These are phyloP conservation scores for Pristionchus entomophagus DNA, from an alignment of 2,888 invertebrate genomes.

Conservation along the genomic window DNA sequence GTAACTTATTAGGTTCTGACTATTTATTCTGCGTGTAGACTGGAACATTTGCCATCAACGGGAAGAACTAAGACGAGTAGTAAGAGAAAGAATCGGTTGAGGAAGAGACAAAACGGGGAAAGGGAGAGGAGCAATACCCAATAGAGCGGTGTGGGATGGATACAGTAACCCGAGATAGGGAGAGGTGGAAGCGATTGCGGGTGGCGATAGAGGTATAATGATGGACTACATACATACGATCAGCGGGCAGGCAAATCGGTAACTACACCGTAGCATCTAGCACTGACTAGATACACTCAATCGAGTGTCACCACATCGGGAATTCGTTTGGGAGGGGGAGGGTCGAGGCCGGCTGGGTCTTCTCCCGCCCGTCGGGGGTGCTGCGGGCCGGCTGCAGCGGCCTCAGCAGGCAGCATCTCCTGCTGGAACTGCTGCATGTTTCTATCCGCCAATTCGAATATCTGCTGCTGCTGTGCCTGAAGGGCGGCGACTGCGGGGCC, in stretches of 20 bases:
- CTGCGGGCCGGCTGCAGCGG: neutral
- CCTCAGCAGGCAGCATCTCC: neutral
- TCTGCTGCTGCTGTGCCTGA: neutral
- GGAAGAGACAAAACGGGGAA: slow-evolving; percentile 27
- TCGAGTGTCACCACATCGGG: slow-evolving; percentile 33
- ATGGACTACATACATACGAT: neutral
- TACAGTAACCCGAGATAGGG: neutral
- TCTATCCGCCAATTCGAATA: neutral
- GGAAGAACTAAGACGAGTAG: neutral
- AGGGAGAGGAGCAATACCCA: slow-evolving; percentile 16
- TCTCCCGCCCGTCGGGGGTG: neutral
- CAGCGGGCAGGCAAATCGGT: neutral
- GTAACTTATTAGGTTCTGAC: neutral
- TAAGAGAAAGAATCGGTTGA: slow-evolving; percentile 1
- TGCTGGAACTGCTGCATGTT: neutral
- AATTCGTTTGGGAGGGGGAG: neutral
- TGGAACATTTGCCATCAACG: neutral
- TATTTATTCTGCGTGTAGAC: neutral
- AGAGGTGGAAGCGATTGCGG: slow-evolving; percentile 10
- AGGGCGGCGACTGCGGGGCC: neutral
- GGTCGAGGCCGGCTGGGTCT: neutral
- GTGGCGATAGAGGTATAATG: slow-evolving; percentile 9
- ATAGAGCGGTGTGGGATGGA: slow-evolving; percentile 16
- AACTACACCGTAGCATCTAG: slow-evolving; percentile 16
- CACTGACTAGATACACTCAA: neutral